A percentile compares a stretch with the other conserved stretches of the same genome.
Evolutionary conservation across 1,140 invertebrate genomes (phyloP).

Genomic region (Macrotrachela quadricornifera): DNA sequence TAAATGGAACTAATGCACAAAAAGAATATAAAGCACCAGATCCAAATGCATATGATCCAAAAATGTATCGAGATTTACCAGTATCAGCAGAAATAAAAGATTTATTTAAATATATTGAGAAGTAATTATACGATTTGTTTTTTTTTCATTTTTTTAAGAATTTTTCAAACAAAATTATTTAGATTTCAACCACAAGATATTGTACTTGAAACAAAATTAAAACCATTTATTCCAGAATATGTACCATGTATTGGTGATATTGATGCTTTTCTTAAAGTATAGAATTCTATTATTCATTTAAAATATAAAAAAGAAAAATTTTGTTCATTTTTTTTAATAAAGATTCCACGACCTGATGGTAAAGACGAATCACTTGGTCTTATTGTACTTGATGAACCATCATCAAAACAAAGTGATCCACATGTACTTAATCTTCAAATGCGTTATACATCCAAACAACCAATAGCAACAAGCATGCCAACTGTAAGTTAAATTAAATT

Average conservation of each 20-base stretch:
- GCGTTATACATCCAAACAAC: slow-evolving; percentile 53
- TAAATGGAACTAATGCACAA: not conserved
- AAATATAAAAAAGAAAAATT: not conserved
- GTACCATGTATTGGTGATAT: slow-evolving; percentile 93
- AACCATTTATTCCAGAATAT: slow-evolving; percentile 84
- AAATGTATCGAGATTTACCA: slow-evolving; percentile 57
- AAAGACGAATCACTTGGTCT: slow-evolving; percentile 52
- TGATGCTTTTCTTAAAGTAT: slow-evolving; percentile 77
- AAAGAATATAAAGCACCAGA: not conserved
- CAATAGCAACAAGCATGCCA: slow-evolving; percentile 23
- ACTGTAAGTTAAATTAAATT: slow-evolving; percentile 16
- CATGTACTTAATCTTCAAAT: slow-evolving; percentile 76
- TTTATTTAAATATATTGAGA: slow-evolving; percentile 71
- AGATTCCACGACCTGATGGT: slow-evolving; percentile 53
- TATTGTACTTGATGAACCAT: slow-evolving; percentile 73
- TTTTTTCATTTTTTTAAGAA: not conserved
- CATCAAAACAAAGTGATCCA: slow-evolving; percentile 75
- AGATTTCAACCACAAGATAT: slow-evolving; percentile 77
- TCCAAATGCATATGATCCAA: slow-evolving; percentile 45
- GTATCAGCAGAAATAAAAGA: slow-evolving; percentile 68
- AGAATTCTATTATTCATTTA: slow-evolving; percentile 1
- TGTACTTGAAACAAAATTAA: slow-evolving; percentile 64
- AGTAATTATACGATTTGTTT: slow-evolving; percentile 34
- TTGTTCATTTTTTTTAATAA: no score
- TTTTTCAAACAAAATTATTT: slow-evolving; percentile 11